Evolutionary conservation across 2,113 vertebrate species (phyloP).

Genomic region (Laterallus jamaicensis): DNA sequence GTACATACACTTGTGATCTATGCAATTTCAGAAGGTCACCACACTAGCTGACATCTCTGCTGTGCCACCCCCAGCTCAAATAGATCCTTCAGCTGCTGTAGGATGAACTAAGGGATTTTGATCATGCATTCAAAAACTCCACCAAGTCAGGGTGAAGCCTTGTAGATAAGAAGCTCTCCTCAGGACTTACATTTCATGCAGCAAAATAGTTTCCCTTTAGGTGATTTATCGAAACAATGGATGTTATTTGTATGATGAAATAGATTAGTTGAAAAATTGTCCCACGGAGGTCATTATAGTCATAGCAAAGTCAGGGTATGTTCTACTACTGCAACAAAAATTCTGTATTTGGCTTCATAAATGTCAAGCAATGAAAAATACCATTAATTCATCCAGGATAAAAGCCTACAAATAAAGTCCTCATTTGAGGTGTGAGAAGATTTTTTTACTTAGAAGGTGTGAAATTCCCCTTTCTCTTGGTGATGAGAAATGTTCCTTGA

Average conservation of each 20-base stretch:
- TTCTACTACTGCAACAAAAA: conserved; percentile 51
- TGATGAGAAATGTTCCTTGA: conserved; percentile 52
- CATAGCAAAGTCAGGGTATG: conserved; percentile 4
- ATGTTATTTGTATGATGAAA: conserved; percentile 14
- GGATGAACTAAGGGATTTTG: background rate
- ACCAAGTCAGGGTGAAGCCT: background rate
- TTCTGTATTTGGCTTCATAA: conserved; percentile 55
- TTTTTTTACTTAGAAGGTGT: conserved; percentile 18
- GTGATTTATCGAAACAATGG: conserved; percentile 6
- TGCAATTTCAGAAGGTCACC: background rate
- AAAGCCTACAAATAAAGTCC: conserved; percentile 25
- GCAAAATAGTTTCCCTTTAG: background rate
- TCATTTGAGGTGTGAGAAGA: conserved; percentile 43
- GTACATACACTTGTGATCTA: fast-evolving
- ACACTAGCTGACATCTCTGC: fast-evolving
- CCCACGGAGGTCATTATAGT: conserved; percentile 15
- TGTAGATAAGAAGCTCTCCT: conserved; percentile 28
- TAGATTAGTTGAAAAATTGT: background rate
- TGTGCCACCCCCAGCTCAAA: background rate
- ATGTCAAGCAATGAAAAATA: conserved; percentile 44
- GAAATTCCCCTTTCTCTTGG: conserved; percentile 19
- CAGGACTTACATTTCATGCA: background rate
- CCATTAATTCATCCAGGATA: conserved; percentile 25
- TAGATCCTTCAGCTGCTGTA: background rate
- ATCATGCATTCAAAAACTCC: background rate